Percentiles rank a stretch among this genome's conserved stretches.
phyloP scores from a whole-genome alignment of 2,113 vertebrate genomes.

The Rafetus swinhoei region DNA sequence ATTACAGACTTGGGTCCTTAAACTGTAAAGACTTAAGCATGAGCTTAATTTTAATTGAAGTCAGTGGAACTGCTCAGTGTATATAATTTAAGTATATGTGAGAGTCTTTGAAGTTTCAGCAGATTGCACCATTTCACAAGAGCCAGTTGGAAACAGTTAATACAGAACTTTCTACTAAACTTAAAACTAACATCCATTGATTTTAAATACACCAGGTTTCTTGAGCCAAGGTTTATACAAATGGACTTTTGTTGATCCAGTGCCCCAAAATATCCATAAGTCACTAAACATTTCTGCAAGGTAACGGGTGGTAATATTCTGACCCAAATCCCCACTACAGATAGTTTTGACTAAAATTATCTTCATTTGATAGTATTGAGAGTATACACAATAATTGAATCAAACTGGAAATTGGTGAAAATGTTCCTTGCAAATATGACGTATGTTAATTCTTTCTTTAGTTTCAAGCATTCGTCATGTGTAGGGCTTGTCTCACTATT shows the following conservation, averaged over 20 bases:
- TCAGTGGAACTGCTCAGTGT: background rate
- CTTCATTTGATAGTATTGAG: background rate
- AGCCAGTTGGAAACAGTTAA: background rate
- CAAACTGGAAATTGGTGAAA: background rate
- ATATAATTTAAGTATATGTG: background rate
- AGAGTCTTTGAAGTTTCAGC: background rate
- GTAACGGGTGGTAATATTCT: background rate
- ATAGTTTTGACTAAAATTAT: background rate
- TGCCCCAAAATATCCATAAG: background rate
- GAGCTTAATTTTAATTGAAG: background rate
- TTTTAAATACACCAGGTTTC: background rate
- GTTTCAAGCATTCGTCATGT: background rate
- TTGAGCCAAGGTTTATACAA: background rate
- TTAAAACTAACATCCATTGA: background rate
- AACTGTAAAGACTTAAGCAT: background rate
- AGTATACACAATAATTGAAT: background rate
- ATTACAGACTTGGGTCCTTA: background rate
- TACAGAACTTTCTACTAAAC: background rate
- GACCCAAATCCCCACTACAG: background rate
- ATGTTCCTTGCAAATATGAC: background rate
- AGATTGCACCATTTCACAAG: background rate
- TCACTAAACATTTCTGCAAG: background rate
- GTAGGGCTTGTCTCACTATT: background rate
- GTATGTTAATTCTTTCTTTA: background rate
- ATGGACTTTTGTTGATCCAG: background rate